Evolutionary conservation across 1,140 invertebrate genomes (phyloP).

Genomic region (Tribolium madens): DNA sequence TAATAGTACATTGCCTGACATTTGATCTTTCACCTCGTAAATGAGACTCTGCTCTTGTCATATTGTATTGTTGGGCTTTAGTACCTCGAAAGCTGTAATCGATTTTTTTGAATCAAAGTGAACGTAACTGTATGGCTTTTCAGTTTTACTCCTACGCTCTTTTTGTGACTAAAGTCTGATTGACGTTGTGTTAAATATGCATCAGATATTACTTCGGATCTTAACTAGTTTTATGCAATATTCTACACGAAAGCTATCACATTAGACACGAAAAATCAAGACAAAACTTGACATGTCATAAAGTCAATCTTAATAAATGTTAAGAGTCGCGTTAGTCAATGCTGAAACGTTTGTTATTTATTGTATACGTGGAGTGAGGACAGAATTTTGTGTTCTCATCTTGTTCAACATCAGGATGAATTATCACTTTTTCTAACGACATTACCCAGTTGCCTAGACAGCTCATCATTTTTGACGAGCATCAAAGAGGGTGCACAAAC

Average conservation of each 20-base stretch:
- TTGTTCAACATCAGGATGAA: constrained; percentile 26
- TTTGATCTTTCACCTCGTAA: not conserved
- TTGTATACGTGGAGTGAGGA: not conserved
- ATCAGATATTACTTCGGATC: too few relatives aligned
- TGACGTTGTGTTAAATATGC: not conserved
- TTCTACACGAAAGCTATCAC: not conserved
- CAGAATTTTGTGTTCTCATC: not conserved
- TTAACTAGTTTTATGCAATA: not conserved
- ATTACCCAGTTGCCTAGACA: constrained; percentile 24
- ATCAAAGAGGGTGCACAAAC: constrained; percentile 10
- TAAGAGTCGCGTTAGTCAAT: not conserved
- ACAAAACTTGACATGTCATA: too few relatives aligned
- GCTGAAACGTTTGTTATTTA: not conserved
- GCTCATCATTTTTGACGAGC: constrained; percentile 35
- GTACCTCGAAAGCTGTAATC: not conserved
- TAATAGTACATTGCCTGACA: constrained; percentile 18
- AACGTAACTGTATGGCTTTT: not conserved
- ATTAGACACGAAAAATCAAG: not conserved
- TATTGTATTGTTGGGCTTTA: not conserved
- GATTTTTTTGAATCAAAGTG: not conserved
- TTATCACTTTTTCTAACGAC: constrained; percentile 34
- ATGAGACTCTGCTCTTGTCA: not conserved
- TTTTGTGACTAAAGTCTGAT: not conserved
- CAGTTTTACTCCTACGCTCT: not conserved
- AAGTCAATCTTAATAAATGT: not conserved